Evolutionary conservation across 2,113 vertebrate species (phyloP).

Genomic region (Notothenia rossii): DNA sequence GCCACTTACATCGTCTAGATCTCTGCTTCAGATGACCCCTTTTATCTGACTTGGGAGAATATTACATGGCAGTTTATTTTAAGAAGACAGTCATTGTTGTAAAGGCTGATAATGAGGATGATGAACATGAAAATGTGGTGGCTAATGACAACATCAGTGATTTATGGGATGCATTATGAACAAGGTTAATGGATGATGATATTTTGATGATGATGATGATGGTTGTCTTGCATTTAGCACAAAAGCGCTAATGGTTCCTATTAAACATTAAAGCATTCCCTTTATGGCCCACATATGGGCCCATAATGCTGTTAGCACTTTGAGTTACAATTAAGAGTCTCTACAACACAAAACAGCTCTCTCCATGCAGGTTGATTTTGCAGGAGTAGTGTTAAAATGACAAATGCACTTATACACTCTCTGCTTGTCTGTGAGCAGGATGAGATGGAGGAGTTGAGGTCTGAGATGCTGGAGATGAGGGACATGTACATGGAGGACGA

Average conservation of each 20-base stretch:
- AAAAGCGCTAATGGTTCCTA: conserved; percentile 4
- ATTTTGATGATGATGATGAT: conserved; percentile 20
- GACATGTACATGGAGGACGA: conserved; percentile 99
- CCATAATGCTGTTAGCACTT: conserved; percentile 1
- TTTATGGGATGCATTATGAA: neutral
- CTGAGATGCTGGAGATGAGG: conserved; percentile 99
- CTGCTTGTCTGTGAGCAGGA: conserved; percentile 83
- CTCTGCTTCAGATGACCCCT: conserved; percentile 10
- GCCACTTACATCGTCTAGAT: conserved; percentile 1
- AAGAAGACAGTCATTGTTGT: conserved; percentile 23
- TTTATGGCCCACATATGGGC: conserved; percentile 4
- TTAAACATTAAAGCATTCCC: conserved; percentile 7
- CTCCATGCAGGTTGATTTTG: neutral
- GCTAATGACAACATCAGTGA: conserved; percentile 7
- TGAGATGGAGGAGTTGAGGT: conserved; percentile 96
- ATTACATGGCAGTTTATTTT: conserved; percentile 20
- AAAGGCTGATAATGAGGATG: conserved; percentile 28
- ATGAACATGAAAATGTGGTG: conserved; percentile 1
- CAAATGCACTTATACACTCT: neutral
- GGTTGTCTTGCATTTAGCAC: conserved; percentile 15
- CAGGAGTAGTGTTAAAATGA: neutral
- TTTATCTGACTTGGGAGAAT: conserved; percentile 22
- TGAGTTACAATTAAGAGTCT: neutral
- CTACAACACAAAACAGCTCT: neutral
- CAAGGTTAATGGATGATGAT: conserved; percentile 22